Percentiles rank a stretch among this genome's conserved stretches.
Evolutionary conservation across 2,113 vertebrate genomes (phyloP).

Genomic region (Colius striatus): DNA sequence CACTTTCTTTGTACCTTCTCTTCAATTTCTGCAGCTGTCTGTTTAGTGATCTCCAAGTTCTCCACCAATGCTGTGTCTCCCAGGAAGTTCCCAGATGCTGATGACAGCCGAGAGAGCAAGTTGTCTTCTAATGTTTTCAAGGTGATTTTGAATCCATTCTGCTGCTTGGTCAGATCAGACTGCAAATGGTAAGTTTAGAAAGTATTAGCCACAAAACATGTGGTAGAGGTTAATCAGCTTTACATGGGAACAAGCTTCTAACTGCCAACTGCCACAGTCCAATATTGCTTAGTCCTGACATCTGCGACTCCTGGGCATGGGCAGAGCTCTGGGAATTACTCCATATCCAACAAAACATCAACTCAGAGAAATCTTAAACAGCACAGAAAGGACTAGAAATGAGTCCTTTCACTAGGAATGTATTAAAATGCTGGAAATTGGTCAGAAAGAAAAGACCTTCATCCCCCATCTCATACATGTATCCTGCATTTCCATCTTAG

Average conservation of each 20-base stretch:
- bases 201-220: not conserved
- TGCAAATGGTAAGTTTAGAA: slow-evolving; percentile 64
- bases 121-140: slow-evolving; percentile 93
- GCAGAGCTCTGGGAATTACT: not conserved
- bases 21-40: slow-evolving; percentile 90
- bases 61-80: slow-evolving; percentile 90
- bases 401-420: not conserved
- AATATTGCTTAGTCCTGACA: not conserved
- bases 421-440: not conserved
- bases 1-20: slow-evolving; percentile 80
- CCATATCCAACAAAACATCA: not conserved
- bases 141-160: slow-evolving; percentile 97
- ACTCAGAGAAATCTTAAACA: not conserved
- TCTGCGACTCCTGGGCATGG: not conserved
- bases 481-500: not conserved
- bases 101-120: slow-evolving; percentile 90
- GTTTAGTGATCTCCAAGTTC: slow-evolving; percentile 92
- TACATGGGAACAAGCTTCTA: not conserved
- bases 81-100: slow-evolving; percentile 93
- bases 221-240: not conserved
- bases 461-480: not conserved
- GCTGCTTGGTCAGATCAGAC: slow-evolving; percentile 93
- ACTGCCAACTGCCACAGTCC: not conserved
- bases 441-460: not conserved
- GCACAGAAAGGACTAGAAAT: not conserved